Evolutionary conservation across 2,797 vertebrate genomes (phyloP), one percentile per base, ranked within the genome.

Genomic region (Pipistrellus pipistrellus): DNA sequence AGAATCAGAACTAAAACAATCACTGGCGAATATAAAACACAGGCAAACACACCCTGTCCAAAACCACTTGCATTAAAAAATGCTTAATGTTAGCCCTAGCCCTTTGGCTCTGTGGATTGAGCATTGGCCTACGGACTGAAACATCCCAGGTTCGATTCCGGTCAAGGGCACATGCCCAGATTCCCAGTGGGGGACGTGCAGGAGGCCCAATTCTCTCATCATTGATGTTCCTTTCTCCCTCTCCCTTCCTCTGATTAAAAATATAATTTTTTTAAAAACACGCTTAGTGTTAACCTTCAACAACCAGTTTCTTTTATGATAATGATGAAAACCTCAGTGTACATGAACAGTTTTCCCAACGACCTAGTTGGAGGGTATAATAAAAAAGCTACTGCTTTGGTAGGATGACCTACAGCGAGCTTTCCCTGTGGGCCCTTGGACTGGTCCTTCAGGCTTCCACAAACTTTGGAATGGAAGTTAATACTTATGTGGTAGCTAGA

Each of bases 11-110:
- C 80, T 85, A 32, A 23, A 73, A 76, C 73, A 85, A 41, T 15
- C 15, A 75, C 57, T 68, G 59, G 8, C 71, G 92, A 94, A 88
- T 88, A 95, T 71, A 82, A 95, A 87, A 90, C 41, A 82, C 1
- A 72, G 4, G 14, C 27, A 71, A 95, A 71, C 8, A 93, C 4
- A 59, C 9, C 59, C 35, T 91, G 44, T 64, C 57, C 48, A 53
- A 89, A 94, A 55, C 27, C 62, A 85, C 62, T 82, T 95, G 53
- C 51, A 81, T 77, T 90, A 51, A 83, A 44, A 93, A 86, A 14
- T 75, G 21, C 62, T 76, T 91, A 76, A 30, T 84, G 59, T 94
- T 85, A 90, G 57, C 35, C 59, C 53, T 55, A 55, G 53, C 20
- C 21, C 2, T 55, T 55, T 23, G 53, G 53, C 53, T 55, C 53